Conservation (phyloP, 2,113 vertebrate genomes). For the Columbina picui region DNA sequence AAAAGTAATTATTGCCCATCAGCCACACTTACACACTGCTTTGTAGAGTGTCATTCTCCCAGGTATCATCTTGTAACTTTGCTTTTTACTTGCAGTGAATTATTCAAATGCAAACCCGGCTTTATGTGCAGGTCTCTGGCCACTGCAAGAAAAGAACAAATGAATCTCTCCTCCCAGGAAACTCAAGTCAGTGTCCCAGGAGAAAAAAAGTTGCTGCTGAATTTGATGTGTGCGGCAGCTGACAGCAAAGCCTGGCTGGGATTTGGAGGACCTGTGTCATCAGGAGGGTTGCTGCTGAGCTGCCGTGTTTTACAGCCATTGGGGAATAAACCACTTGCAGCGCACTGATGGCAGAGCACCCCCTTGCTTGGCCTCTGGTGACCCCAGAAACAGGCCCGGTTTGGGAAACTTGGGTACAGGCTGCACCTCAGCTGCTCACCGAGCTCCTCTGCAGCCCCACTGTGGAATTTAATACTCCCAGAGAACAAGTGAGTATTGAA, state of each 20-base stretch:
- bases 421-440: neutral
- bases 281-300: neutral
- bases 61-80: neutral
- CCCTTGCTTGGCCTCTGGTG: neutral
- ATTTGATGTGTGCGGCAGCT: neutral
- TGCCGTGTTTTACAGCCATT: neutral
- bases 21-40: neutral
- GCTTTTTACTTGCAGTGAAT: neutral
- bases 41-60: neutral
- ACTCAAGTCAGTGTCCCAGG: neutral
- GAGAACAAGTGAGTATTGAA: neutral
- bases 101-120: neutral
- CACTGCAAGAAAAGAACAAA: neutral
- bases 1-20: neutral
- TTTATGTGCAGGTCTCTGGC: neutral
- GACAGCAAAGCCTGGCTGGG: fast-evolving
- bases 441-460: neutral
- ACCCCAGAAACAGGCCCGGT: fast-evolving
- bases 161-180: neutral
- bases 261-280: neutral
- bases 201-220: neutral
- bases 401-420: neutral
- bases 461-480: neutral
- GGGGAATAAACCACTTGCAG: neutral
- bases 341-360: too few species aligned